Evolutionary conservation across 2,113 vertebrate genomes (phyloP).

Genomic region (Patagioenas fasciata): DNA sequence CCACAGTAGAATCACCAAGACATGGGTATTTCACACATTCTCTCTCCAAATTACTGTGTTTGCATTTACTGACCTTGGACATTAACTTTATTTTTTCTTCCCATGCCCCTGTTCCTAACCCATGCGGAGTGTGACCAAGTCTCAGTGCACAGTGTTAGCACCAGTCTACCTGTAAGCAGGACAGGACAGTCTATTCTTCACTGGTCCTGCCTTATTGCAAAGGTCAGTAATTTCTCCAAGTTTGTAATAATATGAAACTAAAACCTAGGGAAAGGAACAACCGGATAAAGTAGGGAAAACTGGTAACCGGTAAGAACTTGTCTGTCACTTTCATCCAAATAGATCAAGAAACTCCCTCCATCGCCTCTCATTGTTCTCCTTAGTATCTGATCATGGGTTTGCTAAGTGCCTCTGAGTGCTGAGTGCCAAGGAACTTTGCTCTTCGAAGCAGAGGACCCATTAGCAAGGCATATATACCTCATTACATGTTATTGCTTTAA

Average conservation of each 20-base stretch:
- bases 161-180: rapidly evolving
- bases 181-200: not conserved
- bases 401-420: not conserved
- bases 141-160: not conserved
- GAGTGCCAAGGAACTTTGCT: not conserved
- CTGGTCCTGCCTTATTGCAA: not conserved
- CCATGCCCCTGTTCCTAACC: not conserved
- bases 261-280: not conserved
- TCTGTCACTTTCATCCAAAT: not conserved
- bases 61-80: not conserved
- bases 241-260: not conserved
- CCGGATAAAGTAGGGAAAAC: not conserved
- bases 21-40: not conserved
- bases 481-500: not conserved
- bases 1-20: constrained; percentile 62
- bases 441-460: not conserved
- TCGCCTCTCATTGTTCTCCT: not conserved
- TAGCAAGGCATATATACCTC: not conserved
- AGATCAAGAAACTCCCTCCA: not conserved
- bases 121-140: not conserved
- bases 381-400: not conserved
- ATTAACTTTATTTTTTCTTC: not conserved
- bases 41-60: not conserved
- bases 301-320: not conserved
- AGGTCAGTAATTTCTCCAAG: not conserved